These are phyloP conservation scores for Trichosurus vulpecula DNA, from an alignment of 2,797 vertebrate species.

Conservation along the genomic window DNA sequence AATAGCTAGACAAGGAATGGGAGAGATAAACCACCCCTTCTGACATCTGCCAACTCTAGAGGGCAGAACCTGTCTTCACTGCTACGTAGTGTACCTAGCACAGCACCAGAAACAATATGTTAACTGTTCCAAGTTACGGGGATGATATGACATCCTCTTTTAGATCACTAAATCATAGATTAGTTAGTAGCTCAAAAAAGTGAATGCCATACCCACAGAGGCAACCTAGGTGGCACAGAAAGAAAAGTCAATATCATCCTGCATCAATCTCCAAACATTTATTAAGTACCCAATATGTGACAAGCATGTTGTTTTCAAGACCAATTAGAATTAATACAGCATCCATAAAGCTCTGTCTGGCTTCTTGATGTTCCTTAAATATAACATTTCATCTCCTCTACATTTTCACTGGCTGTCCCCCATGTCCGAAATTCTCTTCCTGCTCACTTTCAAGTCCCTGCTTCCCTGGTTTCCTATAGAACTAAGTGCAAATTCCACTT, in stretches of 20 bases:
- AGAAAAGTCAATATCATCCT: not conserved
- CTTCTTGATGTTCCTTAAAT: not conserved
- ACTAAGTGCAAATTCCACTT: not conserved
- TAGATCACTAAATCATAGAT: not conserved
- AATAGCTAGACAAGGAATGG: not conserved
- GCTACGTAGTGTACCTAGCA: not conserved
- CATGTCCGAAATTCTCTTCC: not conserved
- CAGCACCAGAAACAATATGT: not conserved
- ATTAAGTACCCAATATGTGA: not conserved
- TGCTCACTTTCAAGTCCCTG: not conserved
- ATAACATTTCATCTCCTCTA: not conserved
- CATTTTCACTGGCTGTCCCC: not conserved
- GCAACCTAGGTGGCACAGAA: not conserved
- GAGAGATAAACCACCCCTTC: not conserved
- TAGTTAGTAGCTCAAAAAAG: not conserved
- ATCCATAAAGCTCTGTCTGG: not conserved
- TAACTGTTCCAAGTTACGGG: not conserved
- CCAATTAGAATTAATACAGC: not conserved
- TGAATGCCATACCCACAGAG: constrained; percentile 16
- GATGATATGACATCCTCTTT: not conserved
- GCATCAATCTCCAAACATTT: not conserved
- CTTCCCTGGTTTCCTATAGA: not conserved
- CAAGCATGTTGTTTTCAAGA: not conserved
- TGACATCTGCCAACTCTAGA: not conserved
- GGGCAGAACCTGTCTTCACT: not conserved